Evolutionary conservation across 2,113 vertebrate genomes (phyloP).

Genomic region (Erythrocercus mccallii): DNA sequence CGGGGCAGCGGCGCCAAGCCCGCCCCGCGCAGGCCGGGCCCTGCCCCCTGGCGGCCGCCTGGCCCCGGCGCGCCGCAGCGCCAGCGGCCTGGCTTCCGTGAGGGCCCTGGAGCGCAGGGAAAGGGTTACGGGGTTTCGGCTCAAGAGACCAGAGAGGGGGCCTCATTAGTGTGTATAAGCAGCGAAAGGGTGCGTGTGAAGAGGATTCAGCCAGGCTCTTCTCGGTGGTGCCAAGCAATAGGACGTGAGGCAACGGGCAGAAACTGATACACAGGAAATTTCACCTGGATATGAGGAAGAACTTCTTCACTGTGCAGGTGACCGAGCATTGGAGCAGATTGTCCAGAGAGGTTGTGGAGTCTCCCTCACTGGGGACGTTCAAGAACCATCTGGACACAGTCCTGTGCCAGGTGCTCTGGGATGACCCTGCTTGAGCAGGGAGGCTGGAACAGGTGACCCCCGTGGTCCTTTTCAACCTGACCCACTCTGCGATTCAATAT

Average conservation of each 20-base stretch:
- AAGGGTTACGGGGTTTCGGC: accelerated
- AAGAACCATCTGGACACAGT: background rate
- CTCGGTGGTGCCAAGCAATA: background rate
- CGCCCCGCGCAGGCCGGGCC: accelerated
- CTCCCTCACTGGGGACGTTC: background rate
- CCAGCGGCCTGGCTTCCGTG: accelerated
- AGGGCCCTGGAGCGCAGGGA: accelerated
- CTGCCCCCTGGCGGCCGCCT: background rate
- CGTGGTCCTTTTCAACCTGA: background rate
- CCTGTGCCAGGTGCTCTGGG: background rate
- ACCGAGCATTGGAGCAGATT: background rate
- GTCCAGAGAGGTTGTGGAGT: background rate
- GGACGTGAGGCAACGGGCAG: background rate
- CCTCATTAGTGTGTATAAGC: accelerated
- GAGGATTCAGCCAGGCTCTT: background rate
- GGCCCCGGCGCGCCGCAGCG: too few relatives aligned
- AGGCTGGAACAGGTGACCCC: background rate
- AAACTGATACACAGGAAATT: background rate
- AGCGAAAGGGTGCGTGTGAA: background rate
- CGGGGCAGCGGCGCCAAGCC: accelerated
- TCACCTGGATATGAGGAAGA: background rate
- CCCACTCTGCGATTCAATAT: background rate
- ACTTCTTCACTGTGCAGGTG: background rate
- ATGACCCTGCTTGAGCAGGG: background rate
- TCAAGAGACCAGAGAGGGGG: accelerated